These are phyloP conservation scores for Andrena haemorrhoa DNA, from an alignment of 2,888 invertebrate species.

Conservation along the genomic window DNA sequence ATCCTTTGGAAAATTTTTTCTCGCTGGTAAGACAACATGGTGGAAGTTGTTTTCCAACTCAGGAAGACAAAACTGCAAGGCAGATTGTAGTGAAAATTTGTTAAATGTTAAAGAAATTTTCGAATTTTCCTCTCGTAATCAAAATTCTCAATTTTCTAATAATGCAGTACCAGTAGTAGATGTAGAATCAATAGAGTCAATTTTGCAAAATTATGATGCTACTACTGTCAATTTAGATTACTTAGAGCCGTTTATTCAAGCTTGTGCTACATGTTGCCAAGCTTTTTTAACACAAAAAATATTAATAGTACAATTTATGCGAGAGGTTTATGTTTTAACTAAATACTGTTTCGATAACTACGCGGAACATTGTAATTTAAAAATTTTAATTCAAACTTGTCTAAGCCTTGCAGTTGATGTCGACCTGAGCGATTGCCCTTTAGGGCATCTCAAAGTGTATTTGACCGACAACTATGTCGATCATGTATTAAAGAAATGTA, in stretches of 20 bases:
- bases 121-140: background rate
- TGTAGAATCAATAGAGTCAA: background rate
- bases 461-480: background rate
- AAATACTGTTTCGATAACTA: background rate
- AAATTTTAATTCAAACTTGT: background rate
- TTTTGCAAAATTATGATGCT: constrained; percentile 1
- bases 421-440: background rate
- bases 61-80: constrained; percentile 1
- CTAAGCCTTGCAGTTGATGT: background rate
- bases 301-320: background rate
- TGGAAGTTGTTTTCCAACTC: background rate
- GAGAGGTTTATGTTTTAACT: background rate
- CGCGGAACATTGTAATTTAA: background rate
- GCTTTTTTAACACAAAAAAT: background rate
- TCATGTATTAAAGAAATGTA: background rate
- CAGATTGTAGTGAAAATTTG: background rate
- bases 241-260: background rate
- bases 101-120: background rate
- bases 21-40: background rate
- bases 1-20: background rate
- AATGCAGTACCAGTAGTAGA: background rate
- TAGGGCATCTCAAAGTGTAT: background rate
- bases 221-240: background rate
- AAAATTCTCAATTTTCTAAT: constrained; percentile 1
- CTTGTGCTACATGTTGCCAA: background rate